Percentiles rank a stretch among this genome's conserved stretches.
phyloP scores from a whole-genome alignment of 2,797 vertebrate genomes.

The Pachyuromys duprasi region DNA sequence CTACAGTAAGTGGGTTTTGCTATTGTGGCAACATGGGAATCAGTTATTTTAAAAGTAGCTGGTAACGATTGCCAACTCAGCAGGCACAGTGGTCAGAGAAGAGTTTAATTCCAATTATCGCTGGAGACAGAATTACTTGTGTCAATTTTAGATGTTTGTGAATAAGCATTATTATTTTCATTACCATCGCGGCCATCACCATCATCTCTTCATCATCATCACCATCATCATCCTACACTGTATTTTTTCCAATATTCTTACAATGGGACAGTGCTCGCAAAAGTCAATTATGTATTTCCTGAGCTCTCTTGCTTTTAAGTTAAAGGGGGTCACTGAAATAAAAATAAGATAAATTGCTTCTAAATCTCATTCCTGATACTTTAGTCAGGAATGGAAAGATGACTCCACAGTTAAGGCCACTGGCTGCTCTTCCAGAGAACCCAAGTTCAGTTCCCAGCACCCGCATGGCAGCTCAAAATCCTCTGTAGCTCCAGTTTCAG shows the following conservation, averaged over 20 bases:
- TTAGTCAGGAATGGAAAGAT: neutral
- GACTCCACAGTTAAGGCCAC: neutral
- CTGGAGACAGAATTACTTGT: constrained; percentile 72
- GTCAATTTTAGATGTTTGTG: constrained; percentile 70
- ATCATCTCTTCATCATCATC: neutral
- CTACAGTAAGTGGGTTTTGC: constrained; percentile 74
- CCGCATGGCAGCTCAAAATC: no score
- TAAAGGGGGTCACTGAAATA: constrained; percentile 10
- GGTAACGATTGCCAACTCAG: constrained; percentile 73
- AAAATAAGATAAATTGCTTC: neutral
- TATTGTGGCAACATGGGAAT: constrained; percentile 76
- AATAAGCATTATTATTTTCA: constrained; percentile 74
- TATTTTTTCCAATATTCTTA: constrained; percentile 55
- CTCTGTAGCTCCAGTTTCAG: neutral
- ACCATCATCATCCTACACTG: neutral
- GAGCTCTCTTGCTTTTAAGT: neutral
- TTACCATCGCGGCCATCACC: neutral
- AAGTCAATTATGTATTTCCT: neutral
- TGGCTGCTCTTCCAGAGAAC: neutral
- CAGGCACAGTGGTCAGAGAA: neutral
- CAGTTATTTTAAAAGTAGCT: constrained; percentile 71
- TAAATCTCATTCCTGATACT: neutral
- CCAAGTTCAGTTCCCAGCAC: neutral
- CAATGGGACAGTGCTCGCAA: neutral
- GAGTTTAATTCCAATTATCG: constrained; percentile 75